These are phyloP conservation scores for Phenacoccus solenopsis DNA, from an alignment of 1,140 invertebrate genomes.

Conservation along the genomic window DNA sequence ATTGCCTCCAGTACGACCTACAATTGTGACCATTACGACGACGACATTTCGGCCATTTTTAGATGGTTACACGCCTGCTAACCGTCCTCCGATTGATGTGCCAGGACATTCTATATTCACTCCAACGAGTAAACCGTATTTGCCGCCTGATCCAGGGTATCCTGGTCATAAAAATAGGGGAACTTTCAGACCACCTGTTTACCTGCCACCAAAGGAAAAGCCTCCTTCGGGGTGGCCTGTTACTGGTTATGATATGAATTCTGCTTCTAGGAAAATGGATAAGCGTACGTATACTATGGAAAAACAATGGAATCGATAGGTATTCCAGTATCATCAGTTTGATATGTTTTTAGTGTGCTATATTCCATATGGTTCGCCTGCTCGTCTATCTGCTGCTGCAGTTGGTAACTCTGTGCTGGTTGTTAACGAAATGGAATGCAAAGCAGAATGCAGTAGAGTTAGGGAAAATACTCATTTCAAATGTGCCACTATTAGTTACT, in stretches of 20 bases:
- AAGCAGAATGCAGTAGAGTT: slow-evolving; percentile 47
- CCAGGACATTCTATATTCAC: slow-evolving; percentile 13
- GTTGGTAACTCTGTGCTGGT: slow-evolving; percentile 46
- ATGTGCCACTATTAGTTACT: slow-evolving; percentile 58
- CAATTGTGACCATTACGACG: not conserved
- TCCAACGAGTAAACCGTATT: slow-evolving; percentile 14
- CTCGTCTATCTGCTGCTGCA: slow-evolving; percentile 48
- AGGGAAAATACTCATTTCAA: slow-evolving; percentile 44
- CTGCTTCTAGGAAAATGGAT: not conserved
- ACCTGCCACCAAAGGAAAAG: not conserved
- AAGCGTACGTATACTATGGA: not conserved
- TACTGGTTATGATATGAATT: not conserved
- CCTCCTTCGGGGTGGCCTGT: not conserved
- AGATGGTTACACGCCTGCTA: not conserved
- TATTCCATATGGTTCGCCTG: slow-evolving; percentile 52
- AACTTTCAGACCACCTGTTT: not conserved
- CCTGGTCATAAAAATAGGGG: not conserved
- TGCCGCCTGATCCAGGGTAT: slow-evolving; percentile 14
- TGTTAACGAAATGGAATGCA: slow-evolving; percentile 51
- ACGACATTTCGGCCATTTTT: not conserved
- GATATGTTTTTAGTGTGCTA: slow-evolving; percentile 48
- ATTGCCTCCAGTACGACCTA: slow-evolving; percentile 12
- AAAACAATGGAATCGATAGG: not conserved
- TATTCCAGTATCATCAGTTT: not conserved
- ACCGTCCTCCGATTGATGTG: not conserved